Conservation (phyloP, 2,797 vertebrate genomes). For the Acrossocheilus wenchowensis region DNA sequence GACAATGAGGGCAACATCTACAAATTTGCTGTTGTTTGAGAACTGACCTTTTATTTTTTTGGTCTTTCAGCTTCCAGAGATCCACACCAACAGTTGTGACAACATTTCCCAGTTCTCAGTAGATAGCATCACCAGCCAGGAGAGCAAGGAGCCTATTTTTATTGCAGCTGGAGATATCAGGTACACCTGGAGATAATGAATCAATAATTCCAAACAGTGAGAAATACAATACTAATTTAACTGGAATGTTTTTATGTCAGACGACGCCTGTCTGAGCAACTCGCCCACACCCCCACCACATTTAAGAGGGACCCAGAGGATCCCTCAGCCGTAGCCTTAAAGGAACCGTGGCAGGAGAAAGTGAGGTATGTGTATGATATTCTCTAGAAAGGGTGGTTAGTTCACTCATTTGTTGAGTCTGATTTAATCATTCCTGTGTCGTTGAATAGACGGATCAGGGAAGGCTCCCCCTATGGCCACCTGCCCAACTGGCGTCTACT, state of each 20-base stretch:
- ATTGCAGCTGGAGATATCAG: conserved; percentile 96
- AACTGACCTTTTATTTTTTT: neutral
- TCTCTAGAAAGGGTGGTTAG: too few species aligned
- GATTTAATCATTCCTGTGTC: neutral
- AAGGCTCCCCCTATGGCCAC: conserved; percentile 93
- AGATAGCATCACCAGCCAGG: conserved; percentile 97
- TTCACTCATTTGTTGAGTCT: neutral
- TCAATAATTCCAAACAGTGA: neutral
- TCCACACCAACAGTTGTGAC: conserved; percentile 95
- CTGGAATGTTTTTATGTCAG: conserved; percentile 66
- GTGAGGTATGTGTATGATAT: conserved; percentile 80
- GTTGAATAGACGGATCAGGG: conserved; percentile 86
- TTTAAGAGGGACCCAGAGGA: conserved; percentile 93
- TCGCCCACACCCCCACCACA: conserved; percentile 93
- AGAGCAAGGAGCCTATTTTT: conserved; percentile 95
- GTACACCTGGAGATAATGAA: conserved; percentile 68
- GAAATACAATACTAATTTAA: neutral
- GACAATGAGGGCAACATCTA: neutral
- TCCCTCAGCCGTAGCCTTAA: conserved; percentile 93
- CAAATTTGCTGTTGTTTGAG: neutral
- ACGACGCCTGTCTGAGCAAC: conserved; percentile 91
- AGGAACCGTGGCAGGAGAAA: conserved; percentile 98
- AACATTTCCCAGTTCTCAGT: conserved; percentile 99
- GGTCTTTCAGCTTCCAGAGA: conserved; percentile 84
- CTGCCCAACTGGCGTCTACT: conserved; percentile 91